phyloP scores from a whole-genome alignment of 2,113 vertebrate species.

The Callopanchax toddi region DNA sequence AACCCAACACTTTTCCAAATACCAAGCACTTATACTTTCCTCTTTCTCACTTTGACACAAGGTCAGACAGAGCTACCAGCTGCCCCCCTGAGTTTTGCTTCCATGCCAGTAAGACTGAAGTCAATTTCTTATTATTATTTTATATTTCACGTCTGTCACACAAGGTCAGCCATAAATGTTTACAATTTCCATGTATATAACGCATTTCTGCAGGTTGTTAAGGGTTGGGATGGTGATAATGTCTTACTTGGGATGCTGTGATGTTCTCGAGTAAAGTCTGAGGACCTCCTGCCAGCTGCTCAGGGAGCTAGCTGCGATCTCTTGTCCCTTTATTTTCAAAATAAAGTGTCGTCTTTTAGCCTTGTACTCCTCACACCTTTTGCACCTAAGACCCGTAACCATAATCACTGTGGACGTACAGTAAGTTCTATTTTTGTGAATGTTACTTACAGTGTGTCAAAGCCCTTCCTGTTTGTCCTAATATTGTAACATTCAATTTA shows the following conservation, averaged over 20 bases:
- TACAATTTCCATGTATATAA: slow-evolving; percentile 48
- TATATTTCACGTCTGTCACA: slow-evolving; percentile 32
- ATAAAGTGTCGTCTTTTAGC: slow-evolving; percentile 66
- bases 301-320: slow-evolving; percentile 80
- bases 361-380: slow-evolving; percentile 74
- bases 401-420: slow-evolving; percentile 80
- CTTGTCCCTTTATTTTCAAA: slow-evolving; percentile 61
- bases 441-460: slow-evolving; percentile 81
- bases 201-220: slow-evolving; percentile 30
- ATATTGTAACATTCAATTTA: slow-evolving; percentile 73
- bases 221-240: slow-evolving; percentile 36
- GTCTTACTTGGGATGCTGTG: slow-evolving; percentile 66
- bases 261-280: slow-evolving; percentile 58
- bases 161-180: slow-evolving; percentile 45
- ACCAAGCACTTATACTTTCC: slow-evolving; percentile 70
- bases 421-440: slow-evolving; percentile 80
- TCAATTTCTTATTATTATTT: slow-evolving; percentile 36
- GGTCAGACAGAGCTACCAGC: slow-evolving; percentile 70
- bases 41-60: slow-evolving; percentile 62
- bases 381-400: slow-evolving; percentile 79
- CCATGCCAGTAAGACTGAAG: slow-evolving; percentile 60
- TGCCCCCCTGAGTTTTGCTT: slow-evolving; percentile 70
- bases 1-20: slow-evolving; percentile 61
- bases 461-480: slow-evolving; percentile 73
- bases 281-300: slow-evolving; percentile 63